Percentiles rank a stretch among this genome's conserved stretches.
phyloP scores from a whole-genome alignment of 1,140 invertebrate species.

The Berghia stephanieae region DNA sequence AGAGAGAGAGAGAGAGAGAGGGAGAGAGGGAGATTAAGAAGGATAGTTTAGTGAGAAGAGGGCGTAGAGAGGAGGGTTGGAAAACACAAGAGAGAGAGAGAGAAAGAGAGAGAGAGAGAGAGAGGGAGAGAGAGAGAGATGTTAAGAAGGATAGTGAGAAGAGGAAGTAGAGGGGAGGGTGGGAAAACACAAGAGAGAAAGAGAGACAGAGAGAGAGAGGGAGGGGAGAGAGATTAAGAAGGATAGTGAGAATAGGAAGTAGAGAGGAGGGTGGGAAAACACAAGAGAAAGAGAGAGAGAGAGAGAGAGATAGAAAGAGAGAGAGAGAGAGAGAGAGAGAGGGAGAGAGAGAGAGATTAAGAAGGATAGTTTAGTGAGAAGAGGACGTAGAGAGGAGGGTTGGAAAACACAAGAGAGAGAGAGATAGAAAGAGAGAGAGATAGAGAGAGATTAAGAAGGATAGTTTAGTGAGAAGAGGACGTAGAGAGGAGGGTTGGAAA shows the following conservation, averaged over 20 bases:
- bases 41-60: not conserved
- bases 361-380: no score
- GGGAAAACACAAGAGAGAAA: no score
- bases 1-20: not conserved
- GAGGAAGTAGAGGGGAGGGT: not conserved
- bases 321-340: conserved; percentile 1
- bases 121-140: not conserved
- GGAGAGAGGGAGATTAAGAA: conserved; percentile 1
- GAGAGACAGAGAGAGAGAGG: no score
- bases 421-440: not conserved
- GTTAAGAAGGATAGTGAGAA: not conserved
- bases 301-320: not conserved
- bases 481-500: no score
- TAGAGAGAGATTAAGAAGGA: not conserved
- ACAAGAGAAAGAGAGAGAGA: no score
- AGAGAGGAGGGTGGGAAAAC: no score
- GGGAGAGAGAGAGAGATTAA: no score
- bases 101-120: not conserved
- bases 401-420: not conserved
- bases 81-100: not conserved
- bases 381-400: no score
- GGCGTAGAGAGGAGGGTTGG: not conserved
- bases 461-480: no score
- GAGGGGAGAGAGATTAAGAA: no score
- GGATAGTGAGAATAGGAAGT: no score